Evolutionary conservation across 2,888 invertebrate species (phyloP).

Genomic region (Entomobrya proxima): DNA sequence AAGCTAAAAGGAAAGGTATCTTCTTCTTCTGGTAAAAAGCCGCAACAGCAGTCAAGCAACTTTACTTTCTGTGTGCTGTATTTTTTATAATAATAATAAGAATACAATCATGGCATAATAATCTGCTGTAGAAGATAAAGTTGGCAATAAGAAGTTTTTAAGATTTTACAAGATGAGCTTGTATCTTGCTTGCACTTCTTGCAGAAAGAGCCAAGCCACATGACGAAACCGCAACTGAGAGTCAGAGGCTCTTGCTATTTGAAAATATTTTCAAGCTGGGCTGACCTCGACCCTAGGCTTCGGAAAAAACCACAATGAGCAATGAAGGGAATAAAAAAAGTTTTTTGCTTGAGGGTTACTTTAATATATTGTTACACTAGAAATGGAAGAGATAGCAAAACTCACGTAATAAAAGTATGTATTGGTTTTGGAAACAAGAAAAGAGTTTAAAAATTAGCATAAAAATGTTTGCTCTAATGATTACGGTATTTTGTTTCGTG

Average conservation of each 20-base stretch:
- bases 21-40: too few species aligned
- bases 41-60: constrained; percentile 34
- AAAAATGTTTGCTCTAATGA: too few species aligned
- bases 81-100: constrained; percentile 47
- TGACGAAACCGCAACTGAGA: constrained; percentile 65
- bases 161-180: constrained; percentile 62
- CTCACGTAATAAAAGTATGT: too few species aligned
- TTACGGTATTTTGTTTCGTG: too few species aligned
- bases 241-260: too few species aligned
- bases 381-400: too few species aligned
- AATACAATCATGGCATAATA: constrained; percentile 42
- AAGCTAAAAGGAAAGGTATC: neutral
- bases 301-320: constrained; percentile 65
- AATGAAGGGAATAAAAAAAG: constrained; percentile 67
- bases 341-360: constrained; percentile 30
- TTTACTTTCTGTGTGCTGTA: constrained; percentile 16
- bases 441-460: too few species aligned
- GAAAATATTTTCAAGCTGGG: constrained; percentile 67
- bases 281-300: constrained; percentile 64
- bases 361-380: neutral
- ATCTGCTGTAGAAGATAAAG: too few species aligned
- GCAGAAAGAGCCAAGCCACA: too few species aligned
- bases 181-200: constrained; percentile 54
- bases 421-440: too few species aligned
- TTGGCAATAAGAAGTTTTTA: too few species aligned